Evolutionary conservation across 2,888 invertebrate genomes (phyloP), one percentile per base, ranked within the genome.

Genomic region (Crossocerus cetratus): DNA sequence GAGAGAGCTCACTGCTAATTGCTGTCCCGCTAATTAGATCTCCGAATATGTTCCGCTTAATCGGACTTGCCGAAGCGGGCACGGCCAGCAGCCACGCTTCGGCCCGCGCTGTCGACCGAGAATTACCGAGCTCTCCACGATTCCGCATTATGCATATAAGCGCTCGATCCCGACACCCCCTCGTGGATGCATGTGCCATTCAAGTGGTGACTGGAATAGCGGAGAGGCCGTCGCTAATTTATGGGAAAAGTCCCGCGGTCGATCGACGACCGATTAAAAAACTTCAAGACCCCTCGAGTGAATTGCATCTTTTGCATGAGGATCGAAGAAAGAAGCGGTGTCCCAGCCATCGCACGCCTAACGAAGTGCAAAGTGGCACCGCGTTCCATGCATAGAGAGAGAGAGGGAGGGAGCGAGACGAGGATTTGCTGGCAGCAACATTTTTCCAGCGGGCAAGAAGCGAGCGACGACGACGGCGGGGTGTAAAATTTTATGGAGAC

Each of bases 401-500:
- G 8, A 16, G 49, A 5, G 14, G 14, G 22, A 14, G 20, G n/a
- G n/a, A n/a, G 16, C 22, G 22, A 55, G 55, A 20, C 22, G 18
- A 2, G 16, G 18, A 20, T 18, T 4, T 20, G 5, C 16, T 22
- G 16, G 20, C 18, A n/a, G 55, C 16, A 11, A 55, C 55, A 22
- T 55, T 55, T 55, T 55, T 55, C n/a, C 18, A 21, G 3, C 18
- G 1, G 3, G 55, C 18, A 55, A n/a, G 55, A 55, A 21, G 20
- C 55, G 55, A 14, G 18, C 55, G 20, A 18, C 65, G 53, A 54
- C 59, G 49, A 16, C 55, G 20, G n/a, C 62, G 53, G 55, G 59
- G 49, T 71, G 67, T 65, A 74, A 74, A 71, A 74, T 74, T 76
- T 76, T 76, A 76, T 70, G 76, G 65, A 49, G 59, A 74, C 75